Conservation (phyloP, 2,888 invertebrate genomes). For the Tipula confusa region DNA sequence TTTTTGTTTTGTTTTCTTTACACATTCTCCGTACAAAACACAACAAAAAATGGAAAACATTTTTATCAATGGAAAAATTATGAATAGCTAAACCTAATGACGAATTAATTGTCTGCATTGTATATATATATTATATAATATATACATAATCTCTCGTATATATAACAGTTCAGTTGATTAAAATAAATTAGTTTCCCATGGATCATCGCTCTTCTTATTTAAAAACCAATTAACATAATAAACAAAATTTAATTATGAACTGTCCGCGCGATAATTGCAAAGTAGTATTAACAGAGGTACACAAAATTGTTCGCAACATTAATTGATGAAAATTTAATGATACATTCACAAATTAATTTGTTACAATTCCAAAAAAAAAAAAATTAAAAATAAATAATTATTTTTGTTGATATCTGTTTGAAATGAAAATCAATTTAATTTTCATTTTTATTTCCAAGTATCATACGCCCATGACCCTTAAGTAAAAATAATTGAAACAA, state of each 20-base stretch:
- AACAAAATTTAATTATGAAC: neutral
- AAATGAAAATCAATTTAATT: neutral
- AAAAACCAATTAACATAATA: neutral
- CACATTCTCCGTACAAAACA: no score
- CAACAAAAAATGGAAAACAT: neutral
- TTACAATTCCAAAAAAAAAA: neutral
- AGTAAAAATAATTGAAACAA: no score
- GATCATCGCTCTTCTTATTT: neutral
- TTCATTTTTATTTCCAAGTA: no score
- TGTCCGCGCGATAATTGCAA: neutral
- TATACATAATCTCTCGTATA: neutral
- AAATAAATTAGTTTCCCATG: neutral
- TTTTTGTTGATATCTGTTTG: neutral
- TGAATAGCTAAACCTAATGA: neutral
- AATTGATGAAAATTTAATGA: constrained; percentile 9
- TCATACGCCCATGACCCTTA: no score
- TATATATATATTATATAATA: neutral
- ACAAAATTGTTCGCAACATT: neutral
- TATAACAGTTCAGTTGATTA: neutral
- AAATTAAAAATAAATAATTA: neutral
- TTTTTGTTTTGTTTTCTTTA: neutral
- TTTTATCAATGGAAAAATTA: neutral
- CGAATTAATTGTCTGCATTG: neutral
- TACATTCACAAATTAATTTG: neutral
- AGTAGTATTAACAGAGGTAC: neutral